A percentile compares a stretch with the other conserved stretches of the same genome.
These are phyloP conservation scores for Nephrotoma guestfalica DNA, from an alignment of 2,888 invertebrate genomes.

Conservation along the genomic window DNA sequence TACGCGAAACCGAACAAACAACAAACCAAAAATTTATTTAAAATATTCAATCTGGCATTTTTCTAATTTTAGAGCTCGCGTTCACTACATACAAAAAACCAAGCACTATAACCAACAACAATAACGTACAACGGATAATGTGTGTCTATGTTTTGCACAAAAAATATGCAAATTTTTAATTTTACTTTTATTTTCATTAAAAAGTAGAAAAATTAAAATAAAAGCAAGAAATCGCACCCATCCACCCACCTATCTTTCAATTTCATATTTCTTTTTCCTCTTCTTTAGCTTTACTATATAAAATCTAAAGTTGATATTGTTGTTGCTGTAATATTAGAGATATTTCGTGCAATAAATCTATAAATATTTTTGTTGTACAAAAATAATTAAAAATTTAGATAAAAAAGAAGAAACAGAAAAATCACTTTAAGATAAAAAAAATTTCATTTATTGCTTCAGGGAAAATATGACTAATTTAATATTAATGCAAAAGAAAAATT, in stretches of 20 bases:
- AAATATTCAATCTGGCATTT: neutral
- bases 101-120: neutral
- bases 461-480: neutral
- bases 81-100: neutral
- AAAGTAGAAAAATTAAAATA: neutral
- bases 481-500: neutral
- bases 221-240: neutral
- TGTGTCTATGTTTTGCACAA: neutral
- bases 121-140: neutral
- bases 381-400: neutral
- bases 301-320: neutral
- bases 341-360: neutral
- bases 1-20: neutral
- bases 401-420: neutral
- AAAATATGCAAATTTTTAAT: neutral
- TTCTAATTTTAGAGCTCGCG: neutral
- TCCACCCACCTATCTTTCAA: neutral
- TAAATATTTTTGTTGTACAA: neutral
- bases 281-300: neutral
- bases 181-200: neutral
- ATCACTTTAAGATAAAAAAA: neutral
- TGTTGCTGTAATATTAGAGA: neutral
- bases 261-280: neutral
- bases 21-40: neutral
- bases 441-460: neutral